Percentiles rank a stretch among this genome's conserved stretches.
Conservation (phyloP, 1,140 invertebrate species). For the Colletes gigas region DNA sequence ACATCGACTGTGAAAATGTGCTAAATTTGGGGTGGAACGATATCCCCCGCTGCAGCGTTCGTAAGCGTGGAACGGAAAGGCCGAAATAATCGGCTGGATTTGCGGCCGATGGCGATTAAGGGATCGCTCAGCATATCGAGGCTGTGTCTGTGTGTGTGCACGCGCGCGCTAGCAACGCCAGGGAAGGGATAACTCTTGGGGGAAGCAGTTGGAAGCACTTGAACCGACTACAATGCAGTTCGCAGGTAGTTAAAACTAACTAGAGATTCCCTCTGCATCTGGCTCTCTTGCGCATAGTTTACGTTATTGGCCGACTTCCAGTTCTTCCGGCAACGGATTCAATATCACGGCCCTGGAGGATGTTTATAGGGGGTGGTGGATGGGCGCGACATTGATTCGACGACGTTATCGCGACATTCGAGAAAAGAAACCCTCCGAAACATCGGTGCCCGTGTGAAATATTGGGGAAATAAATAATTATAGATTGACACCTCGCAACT, state of each 20-base stretch:
- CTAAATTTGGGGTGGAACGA: too few relatives aligned
- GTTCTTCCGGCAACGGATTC: slow-evolving; percentile 39
- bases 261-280: slow-evolving; percentile 20
- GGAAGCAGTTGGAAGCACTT: slow-evolving; percentile 27
- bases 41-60: too few relatives aligned
- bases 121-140: slow-evolving; percentile 1
- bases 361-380: neutral
- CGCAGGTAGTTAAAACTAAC: slow-evolving; percentile 43
- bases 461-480: too few relatives aligned
- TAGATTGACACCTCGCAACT: too few relatives aligned
- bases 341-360: slow-evolving; percentile 12
- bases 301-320: slow-evolving; percentile 46
- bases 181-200: slow-evolving; percentile 2
- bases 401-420: slow-evolving; percentile 2
- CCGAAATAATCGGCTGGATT: slow-evolving; percentile 22
- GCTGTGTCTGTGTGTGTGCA: neutral
- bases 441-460: too few relatives aligned
- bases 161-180: neutral
- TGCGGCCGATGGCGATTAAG: slow-evolving; percentile 28
- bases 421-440: too few relatives aligned
- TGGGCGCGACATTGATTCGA: slow-evolving; percentile 1
- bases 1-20: too few relatives aligned
- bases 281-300: slow-evolving; percentile 28
- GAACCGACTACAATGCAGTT: slow-evolving; percentile 35
- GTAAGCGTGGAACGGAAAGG: neutral